These are phyloP conservation scores for Eospalax fontanierii DNA, from an alignment of 2,797 vertebrate genomes.

Conservation along the genomic window DNA sequence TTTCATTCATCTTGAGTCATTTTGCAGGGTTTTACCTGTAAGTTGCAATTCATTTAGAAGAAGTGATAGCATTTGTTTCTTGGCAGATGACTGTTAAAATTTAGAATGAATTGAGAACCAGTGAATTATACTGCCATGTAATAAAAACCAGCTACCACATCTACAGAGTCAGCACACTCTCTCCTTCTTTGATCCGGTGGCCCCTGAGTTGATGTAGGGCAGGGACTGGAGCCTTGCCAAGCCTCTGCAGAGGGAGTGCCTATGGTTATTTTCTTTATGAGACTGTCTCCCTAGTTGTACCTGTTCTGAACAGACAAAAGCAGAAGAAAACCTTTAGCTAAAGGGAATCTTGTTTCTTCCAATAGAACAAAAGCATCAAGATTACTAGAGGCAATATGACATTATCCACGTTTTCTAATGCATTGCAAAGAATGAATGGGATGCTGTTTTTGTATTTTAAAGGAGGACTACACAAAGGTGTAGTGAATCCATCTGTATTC, in stretches of 20 bases:
- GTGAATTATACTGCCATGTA: constrained; percentile 3
- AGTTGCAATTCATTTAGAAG: constrained; percentile 25
- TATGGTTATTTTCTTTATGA: constrained; percentile 69
- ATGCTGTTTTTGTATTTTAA: neutral
- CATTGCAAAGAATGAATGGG: neutral
- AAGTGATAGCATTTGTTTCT: constrained; percentile 18
- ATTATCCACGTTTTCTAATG: constrained; percentile 11
- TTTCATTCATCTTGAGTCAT: constrained; percentile 6
- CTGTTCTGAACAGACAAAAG: constrained; percentile 52
- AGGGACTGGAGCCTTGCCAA: neutral
- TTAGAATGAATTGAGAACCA: constrained; percentile 49
- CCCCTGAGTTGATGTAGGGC: constrained; percentile 1
- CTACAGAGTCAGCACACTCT: neutral
- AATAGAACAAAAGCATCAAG: constrained; percentile 51
- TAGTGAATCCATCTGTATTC: neutral
- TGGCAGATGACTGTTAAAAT: constrained; percentile 55
- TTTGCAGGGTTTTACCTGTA: constrained; percentile 54
- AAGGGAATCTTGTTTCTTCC: constrained; percentile 46
- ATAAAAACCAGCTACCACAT: constrained; percentile 10
- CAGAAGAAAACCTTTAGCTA: constrained; percentile 40
- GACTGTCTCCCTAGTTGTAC: constrained; percentile 5
- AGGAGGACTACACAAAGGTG: neutral
- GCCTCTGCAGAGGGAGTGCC: constrained; percentile 16
- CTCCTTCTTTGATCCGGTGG: constrained; percentile 40
- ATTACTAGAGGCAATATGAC: constrained; percentile 16